A percentile compares a stretch with the other conserved stretches of the same genome.
Conservation (phyloP, 2,113 vertebrate genomes). For the Macquaria ambigua region DNA sequence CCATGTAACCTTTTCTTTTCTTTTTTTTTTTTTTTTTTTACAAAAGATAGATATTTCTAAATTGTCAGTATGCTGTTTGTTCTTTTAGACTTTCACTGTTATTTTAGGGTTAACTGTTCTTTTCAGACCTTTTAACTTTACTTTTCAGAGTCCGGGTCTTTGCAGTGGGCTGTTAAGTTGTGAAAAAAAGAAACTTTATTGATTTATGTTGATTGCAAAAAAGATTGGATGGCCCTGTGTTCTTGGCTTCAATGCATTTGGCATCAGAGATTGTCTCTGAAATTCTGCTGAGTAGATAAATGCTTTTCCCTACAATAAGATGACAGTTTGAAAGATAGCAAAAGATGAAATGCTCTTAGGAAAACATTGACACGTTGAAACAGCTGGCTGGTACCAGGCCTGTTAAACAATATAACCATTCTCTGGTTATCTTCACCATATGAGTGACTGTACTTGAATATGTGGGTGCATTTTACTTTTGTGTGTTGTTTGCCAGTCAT, state of each 20-base stretch:
- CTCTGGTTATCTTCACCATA: background rate
- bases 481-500: background rate
- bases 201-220: constrained; percentile 59
- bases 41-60: background rate
- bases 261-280: constrained; percentile 36
- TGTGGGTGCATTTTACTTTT: background rate
- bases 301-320: constrained; percentile 27
- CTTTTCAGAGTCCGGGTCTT: background rate
- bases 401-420: constrained; percentile 11
- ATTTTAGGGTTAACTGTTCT: background rate
- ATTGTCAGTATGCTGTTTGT: background rate
- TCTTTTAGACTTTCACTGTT: background rate
- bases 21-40: no score
- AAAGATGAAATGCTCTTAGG: constrained; percentile 9
- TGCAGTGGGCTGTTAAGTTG: constrained; percentile 10
- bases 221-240: constrained; percentile 11
- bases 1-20: background rate
- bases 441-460: background rate
- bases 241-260: constrained; percentile 51
- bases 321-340: constrained; percentile 38
- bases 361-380: constrained; percentile 29
- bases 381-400: background rate
- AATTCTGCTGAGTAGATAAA: constrained; percentile 56
- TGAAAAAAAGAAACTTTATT: constrained; percentile 22
- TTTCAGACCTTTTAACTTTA: background rate